These are phyloP conservation scores for Euwallacea similis DNA, from an alignment of 1,140 invertebrate genomes.

Conservation along the genomic window DNA sequence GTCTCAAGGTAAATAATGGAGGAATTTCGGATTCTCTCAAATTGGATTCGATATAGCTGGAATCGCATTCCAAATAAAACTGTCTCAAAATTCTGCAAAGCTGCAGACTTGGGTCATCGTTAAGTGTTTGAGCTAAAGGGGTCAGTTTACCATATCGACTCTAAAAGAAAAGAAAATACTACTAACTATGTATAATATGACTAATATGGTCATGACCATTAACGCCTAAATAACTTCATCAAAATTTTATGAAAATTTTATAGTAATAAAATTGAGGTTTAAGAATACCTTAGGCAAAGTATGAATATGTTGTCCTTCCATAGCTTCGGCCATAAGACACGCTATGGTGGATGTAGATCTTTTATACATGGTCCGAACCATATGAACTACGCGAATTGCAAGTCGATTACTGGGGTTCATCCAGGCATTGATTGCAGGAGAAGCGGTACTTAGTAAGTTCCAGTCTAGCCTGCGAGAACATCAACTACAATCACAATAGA, in stretches of 20 bases:
- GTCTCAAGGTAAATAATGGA: constrained; percentile 83
- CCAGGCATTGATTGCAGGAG: constrained; percentile 96
- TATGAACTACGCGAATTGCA: constrained; percentile 77
- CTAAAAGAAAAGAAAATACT: constrained; percentile 61
- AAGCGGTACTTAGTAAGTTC: constrained; percentile 94
- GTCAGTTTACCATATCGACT: constrained; percentile 90
- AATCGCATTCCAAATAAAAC: constrained; percentile 76
- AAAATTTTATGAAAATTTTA: not conserved
- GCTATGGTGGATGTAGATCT: constrained; percentile 86
- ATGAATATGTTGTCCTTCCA: constrained; percentile 82
- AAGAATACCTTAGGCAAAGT: constrained; percentile 76
- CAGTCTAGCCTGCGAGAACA: constrained; percentile 77
- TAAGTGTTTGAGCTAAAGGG: constrained; percentile 84
- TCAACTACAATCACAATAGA: not conserved
- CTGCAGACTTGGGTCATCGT: constrained; percentile 95
- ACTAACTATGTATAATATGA: too few relatives aligned
- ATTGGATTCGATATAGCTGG: constrained; percentile 78
- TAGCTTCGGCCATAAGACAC: constrained; percentile 91
- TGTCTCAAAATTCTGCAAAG: constrained; percentile 86
- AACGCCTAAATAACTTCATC: too few relatives aligned
- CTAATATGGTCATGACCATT: not conserved
- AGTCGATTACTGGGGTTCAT: constrained; percentile 92
- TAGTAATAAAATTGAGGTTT: constrained; percentile 4
- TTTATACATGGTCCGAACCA: constrained; percentile 74
- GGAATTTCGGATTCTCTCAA: constrained; percentile 82